Evolutionary conservation across 2,797 vertebrate genomes (phyloP), one percentile per base, ranked within the genome.

Genomic region (Pempheris klunzingeri): DNA sequence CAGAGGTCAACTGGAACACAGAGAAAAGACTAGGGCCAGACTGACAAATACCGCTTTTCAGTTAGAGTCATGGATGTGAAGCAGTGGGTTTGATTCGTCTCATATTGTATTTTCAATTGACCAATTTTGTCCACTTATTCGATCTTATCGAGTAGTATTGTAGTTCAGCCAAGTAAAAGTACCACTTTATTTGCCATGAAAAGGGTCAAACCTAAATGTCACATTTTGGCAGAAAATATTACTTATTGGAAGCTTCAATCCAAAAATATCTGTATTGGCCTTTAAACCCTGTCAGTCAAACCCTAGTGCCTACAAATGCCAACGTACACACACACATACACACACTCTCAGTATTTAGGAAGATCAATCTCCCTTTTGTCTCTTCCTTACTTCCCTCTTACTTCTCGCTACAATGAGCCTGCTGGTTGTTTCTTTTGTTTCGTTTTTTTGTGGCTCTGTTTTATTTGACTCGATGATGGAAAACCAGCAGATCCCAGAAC

Each of bases 291-390:
- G 76, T 84, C 83, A 78, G 77, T 92, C 77, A 70, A 86, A 88
- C 88, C 83, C 62, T 41, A 84, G 87, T 90, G 86, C 91, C 91
- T 90, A 89, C 76, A 81, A 79, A 87, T 74, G 75, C 77, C 58
- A 82, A 60, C 71, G 78, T 70, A 84, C 66, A 83, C 61, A 71
- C 49, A 44, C 47, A 57, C 38, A 71, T 38, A 62, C 44, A 68
- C 22, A 52, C 39, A 76, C 26, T 44, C 38, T 15, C 6, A 72
- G 59, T 41, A 34, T 47, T 46, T 41, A 32, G 49, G 17, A 71
- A 74, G 38, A 61, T 17, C 20, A 9, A 26, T 34, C 66, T 2
- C 2, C 72, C 49, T 46, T 39, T 68, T 49, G 20, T 64, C 59
- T 62, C 57, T 32, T 70, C 36, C 28, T 65, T 39, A 30, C 20